Evolutionary conservation across 2,888 invertebrate species (phyloP).

Genomic region (Nomada goodeniana): DNA sequence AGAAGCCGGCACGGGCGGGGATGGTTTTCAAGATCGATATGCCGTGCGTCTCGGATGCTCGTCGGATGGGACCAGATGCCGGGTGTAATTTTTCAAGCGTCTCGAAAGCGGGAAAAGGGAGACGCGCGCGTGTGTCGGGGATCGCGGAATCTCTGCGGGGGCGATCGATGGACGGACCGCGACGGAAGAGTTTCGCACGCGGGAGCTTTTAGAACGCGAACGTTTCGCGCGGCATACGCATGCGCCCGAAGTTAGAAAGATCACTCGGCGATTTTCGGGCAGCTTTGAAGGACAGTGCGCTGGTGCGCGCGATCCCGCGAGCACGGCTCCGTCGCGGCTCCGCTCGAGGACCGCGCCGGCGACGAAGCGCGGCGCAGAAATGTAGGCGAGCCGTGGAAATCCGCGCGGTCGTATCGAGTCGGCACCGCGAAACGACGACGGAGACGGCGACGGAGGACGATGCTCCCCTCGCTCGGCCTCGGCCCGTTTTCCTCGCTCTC

Average conservation of each 20-base stretch:
- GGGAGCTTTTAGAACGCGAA: neutral
- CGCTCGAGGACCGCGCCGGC: too few species aligned
- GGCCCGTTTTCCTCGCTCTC: conserved; percentile 20
- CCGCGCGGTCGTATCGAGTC: conserved; percentile 39
- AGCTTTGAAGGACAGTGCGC: conserved; percentile 44
- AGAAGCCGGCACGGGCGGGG: conserved; percentile 2
- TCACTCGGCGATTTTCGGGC: conserved; percentile 47
- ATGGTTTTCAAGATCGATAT: conserved; percentile 35
- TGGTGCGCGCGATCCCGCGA: conserved; percentile 32
- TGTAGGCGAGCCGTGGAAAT: conserved; percentile 77
- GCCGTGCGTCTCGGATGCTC: conserved; percentile 9
- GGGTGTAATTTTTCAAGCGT: conserved; percentile 30
- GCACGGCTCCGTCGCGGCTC: neutral
- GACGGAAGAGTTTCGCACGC: neutral
- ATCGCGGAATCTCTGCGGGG: neutral
- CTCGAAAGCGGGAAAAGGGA: neutral
- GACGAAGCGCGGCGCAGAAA: conserved; percentile 76
- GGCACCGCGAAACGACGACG: conserved; percentile 46
- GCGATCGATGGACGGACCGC: neutral
- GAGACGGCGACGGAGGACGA: conserved; percentile 27
- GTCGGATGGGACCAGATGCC: conserved; percentile 6
- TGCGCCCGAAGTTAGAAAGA: conserved; percentile 40
- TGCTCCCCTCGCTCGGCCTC: conserved; percentile 47
- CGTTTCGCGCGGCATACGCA: conserved; percentile 56
- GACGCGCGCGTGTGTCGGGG: neutral